Conservation (phyloP, 23 tunicate species). For the Halocynthia aurantium region DNA sequence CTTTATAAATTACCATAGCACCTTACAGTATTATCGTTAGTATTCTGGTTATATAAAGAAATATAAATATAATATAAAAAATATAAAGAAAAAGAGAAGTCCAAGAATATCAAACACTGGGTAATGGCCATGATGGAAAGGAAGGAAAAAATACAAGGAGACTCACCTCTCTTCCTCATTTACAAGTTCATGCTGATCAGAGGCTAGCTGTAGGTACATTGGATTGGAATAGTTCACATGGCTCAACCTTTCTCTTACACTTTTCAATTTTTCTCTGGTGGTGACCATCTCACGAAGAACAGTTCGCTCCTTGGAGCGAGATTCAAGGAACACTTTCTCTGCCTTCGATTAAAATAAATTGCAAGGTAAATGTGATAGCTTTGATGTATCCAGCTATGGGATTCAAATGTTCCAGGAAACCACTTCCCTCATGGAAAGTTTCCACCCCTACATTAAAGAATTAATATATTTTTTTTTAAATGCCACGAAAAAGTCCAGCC, state of each 20-base stretch:
- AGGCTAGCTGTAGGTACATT: slow-evolving; percentile 76
- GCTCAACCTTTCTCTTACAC: slow-evolving; percentile 66
- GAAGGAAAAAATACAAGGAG: background rate
- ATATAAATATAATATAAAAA: too few species aligned
- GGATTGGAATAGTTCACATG: slow-evolving; percentile 83
- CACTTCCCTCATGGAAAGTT: background rate
- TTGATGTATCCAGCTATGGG: too few species aligned
- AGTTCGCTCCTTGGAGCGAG: slow-evolving; percentile 41
- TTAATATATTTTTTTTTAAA: too few species aligned
- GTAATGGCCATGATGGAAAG: too few species aligned
- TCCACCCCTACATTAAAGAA: too few species aligned
- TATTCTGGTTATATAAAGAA: too few species aligned
- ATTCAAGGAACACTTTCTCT: slow-evolving; percentile 47
- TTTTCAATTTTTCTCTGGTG: slow-evolving; percentile 52
- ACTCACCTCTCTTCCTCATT: slow-evolving; percentile 68
- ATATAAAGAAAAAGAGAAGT: too few species aligned
- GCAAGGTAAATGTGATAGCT: background rate
- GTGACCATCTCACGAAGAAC: slow-evolving; percentile 43
- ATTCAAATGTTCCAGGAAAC: background rate
- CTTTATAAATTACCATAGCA: too few species aligned
- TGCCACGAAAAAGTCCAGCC: too few species aligned
- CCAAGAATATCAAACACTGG: too few species aligned
- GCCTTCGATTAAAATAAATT: slow-evolving; percentile 35
- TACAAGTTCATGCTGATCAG: slow-evolving; percentile 76
- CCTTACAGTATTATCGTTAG: too few species aligned